A percentile compares a stretch with the other conserved stretches of the same genome.
Conservation (phyloP, 1,140 invertebrate genomes). For the Periplaneta americana region DNA sequence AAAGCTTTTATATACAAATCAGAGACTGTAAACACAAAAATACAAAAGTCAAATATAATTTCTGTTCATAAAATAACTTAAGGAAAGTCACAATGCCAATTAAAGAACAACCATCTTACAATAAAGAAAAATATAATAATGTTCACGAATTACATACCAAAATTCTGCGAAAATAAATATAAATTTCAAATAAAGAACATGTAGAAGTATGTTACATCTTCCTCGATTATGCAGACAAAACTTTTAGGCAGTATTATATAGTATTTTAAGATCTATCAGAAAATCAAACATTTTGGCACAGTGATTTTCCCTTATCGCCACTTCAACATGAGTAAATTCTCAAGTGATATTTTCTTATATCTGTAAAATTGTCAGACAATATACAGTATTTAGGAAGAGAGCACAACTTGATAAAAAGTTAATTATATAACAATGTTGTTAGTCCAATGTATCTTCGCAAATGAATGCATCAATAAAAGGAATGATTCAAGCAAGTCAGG, state of each 20-base stretch:
- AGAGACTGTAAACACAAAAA: too few relatives aligned
- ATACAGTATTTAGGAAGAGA: neutral
- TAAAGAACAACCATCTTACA: neutral
- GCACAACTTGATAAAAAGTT: neutral
- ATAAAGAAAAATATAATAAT: neutral
- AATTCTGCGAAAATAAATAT: too few relatives aligned
- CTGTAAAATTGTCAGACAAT: too few relatives aligned
- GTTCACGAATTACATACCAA: too few relatives aligned
- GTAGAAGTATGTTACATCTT: neutral
- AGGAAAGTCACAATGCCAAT: neutral
- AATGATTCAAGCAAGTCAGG: too few relatives aligned
- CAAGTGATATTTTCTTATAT: too few relatives aligned
- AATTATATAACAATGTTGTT: neutral
- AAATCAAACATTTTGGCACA: neutral
- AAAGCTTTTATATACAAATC: too few relatives aligned
- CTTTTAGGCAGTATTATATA: neutral
- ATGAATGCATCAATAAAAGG: neutral
- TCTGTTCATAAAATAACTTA: neutral
- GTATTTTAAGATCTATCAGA: neutral
- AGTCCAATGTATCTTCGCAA: neutral
- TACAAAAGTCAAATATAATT: too few relatives aligned
- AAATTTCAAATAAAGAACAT: neutral
- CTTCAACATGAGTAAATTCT: neutral
- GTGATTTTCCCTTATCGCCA: neutral
- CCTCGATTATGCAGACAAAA: neutral